phyloP scores from a whole-genome alignment of 1,140 invertebrate species.

The Heliconius nattereri region DNA sequence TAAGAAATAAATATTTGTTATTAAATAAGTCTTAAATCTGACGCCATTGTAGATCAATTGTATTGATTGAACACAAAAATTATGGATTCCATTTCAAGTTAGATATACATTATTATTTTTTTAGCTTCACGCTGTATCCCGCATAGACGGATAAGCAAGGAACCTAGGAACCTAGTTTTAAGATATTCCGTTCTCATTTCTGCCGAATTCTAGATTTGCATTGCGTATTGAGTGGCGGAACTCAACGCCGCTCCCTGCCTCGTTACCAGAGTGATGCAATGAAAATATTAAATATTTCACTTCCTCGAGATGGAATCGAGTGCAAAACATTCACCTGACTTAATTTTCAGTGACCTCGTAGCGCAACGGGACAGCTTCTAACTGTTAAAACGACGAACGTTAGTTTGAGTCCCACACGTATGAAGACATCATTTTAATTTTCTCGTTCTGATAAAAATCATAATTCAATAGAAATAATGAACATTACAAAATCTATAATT shows the following conservation, averaged over 20 bases:
- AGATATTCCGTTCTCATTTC: neutral
- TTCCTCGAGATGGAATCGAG: neutral
- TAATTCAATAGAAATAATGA: neutral
- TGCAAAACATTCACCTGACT: too few species aligned
- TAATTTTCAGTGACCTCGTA: too few species aligned
- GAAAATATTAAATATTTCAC: neutral
- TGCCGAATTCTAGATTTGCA: neutral
- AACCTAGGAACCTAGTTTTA: neutral
- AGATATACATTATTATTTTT: too few species aligned
- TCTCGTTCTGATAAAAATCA: too few species aligned
- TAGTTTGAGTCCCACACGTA: too few species aligned
- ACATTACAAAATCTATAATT: neutral
- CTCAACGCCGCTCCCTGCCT: neutral
- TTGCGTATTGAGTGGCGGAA: neutral
- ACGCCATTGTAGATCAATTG: neutral
- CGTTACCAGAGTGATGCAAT: neutral
- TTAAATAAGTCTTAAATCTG: neutral
- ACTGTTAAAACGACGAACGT: too few species aligned
- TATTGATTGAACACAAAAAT: neutral
- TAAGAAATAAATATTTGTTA: neutral
- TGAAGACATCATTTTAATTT: too few species aligned
- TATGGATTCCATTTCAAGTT: too few species aligned
- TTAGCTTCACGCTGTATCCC: too few species aligned
- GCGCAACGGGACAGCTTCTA: too few species aligned
- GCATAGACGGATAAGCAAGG: neutral